These are phyloP conservation scores for Siderastrea radians DNA, from an alignment of 92 coral and sea anemone species.

Conservation along the genomic window DNA sequence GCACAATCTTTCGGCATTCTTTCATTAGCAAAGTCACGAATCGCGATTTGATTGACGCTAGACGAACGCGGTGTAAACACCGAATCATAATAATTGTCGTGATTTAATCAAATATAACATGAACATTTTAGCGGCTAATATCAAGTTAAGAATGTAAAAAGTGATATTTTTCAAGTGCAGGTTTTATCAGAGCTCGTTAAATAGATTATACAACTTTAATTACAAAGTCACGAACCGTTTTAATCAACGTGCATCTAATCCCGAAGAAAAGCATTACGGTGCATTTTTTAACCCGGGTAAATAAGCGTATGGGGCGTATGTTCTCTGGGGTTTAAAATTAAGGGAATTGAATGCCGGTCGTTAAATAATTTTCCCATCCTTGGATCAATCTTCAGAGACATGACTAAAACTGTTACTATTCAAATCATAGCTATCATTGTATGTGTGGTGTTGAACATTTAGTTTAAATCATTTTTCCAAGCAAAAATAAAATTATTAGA, in stretches of 20 bases:
- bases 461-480: background rate
- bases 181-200: background rate
- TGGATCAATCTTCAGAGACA: too few relatives aligned
- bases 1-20: background rate
- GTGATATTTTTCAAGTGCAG: background rate
- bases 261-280: conserved; percentile 1
- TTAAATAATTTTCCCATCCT: too few relatives aligned
- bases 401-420: background rate
- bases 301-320: background rate
- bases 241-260: background rate
- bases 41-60: background rate
- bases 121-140: background rate
- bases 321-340: background rate
- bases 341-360: background rate
- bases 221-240: conserved; percentile 14
- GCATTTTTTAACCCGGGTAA: background rate
- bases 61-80: conserved; percentile 13
- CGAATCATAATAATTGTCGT: background rate
- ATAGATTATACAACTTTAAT: conserved; percentile 6
- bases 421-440: background rate
- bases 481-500: background rate
- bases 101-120: background rate
- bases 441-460: background rate
- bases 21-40: conserved; percentile 19
- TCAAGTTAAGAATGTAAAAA: background rate